Percentiles rank a stretch among this genome's conserved stretches.
Evolutionary conservation across 2,797 vertebrate species (phyloP).

Genomic region (Darevskia nairensis): DNA sequence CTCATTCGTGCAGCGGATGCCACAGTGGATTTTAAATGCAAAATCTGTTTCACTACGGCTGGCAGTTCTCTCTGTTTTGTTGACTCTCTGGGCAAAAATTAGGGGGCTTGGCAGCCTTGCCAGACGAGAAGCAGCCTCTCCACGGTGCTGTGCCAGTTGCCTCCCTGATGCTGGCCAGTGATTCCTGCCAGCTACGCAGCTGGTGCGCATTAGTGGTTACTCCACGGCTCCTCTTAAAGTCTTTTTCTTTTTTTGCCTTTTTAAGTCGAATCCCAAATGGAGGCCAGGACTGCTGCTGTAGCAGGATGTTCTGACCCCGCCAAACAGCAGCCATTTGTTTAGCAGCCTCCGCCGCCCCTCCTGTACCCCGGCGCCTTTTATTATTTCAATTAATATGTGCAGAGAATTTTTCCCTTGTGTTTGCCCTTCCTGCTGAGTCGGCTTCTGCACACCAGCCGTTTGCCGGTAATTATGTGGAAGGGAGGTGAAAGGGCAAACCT

Average conservation of each 20-base stretch:
- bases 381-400: constrained; percentile 14
- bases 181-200: neutral
- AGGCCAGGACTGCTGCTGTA: neutral
- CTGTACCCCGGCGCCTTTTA: neutral
- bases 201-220: neutral
- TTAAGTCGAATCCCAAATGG: neutral
- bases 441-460: neutral
- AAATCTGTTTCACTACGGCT: neutral
- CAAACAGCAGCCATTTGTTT: neutral
- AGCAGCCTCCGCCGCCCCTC: neutral
- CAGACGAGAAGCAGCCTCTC: neutral
- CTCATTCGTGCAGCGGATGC: neutral
- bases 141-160: neutral
- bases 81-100: neutral
- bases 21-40: neutral
- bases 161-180: neutral
- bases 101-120: neutral
- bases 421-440: neutral
- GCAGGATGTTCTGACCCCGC: neutral
- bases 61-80: neutral
- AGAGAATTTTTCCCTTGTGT: neutral
- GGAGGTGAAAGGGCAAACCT: neutral
- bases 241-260: neutral
- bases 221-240: neutral
- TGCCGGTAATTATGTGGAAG: neutral